Evolutionary conservation across 1,140 invertebrate genomes (phyloP), one percentile per base, ranked within the genome.

Genomic region (Pissodes strobi): DNA sequence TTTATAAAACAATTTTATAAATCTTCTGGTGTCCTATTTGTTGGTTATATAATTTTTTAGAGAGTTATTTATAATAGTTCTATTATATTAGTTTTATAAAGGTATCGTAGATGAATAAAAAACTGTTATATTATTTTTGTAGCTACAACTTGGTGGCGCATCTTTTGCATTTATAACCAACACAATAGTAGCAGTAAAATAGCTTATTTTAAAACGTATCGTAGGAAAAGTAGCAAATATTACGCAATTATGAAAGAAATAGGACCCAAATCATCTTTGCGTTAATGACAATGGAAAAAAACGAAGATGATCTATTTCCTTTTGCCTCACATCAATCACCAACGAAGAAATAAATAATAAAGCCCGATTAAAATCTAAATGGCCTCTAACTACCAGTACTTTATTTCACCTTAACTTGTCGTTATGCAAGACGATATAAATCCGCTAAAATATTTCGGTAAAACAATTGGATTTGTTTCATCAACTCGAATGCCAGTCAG

Each of bases 401-500:
- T 61, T 49, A 25, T 37, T 46, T 34, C 15, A 34, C 56, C 18
- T 58, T 51, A 60, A 51, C 19, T 48, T 19, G 10, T 22, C 13
- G 18, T 61, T 61, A 12, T 30, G 13, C 21, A 61, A 61, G 19
- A 13, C 13, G 21, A 27, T 34, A 61, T 61, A 61, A 59, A 25
- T 21, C 58, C 46, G 46, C 46, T 49, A 49, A 61, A 61, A 61
- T 61, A 61, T 61, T 61, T 61, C 58, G 45, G 46, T 52, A 61
- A 61, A 61, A 61, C 58, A 61, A 61, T 61, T 61, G 58, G 46
- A 61, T 61, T 61, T 51, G 58, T 61, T 61, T 61, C 58, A 61
- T 51, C 58, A 61, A 61, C 46, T 61, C 30, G 34, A 61, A 51
- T 61, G 46, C 58, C 48, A 61, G 58, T 61, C 41, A 59, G 56